phyloP scores from a whole-genome alignment of 2,888 invertebrate species.

The Drosophila tanythrix region DNA sequence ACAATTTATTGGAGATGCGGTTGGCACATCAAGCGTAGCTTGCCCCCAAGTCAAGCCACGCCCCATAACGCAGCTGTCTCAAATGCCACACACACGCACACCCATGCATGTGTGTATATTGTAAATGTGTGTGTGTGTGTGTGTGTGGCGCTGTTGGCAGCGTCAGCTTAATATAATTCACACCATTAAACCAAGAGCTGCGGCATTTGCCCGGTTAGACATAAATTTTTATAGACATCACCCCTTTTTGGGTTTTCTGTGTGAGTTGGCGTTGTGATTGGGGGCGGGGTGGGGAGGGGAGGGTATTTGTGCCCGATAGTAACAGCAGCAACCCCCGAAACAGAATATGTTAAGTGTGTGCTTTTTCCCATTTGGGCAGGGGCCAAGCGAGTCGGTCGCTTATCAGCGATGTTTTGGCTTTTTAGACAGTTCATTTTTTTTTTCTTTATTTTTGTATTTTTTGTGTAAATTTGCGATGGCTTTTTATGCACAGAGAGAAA shows the following conservation, averaged over 20 bases:
- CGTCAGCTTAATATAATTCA: slow-evolving; percentile 77
- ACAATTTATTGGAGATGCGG: slow-evolving; percentile 20
- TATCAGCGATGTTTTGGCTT: slow-evolving; percentile 70
- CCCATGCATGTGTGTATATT: neutral
- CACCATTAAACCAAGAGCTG: slow-evolving; percentile 80
- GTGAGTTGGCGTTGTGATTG: neutral
- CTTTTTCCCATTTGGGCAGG: slow-evolving; percentile 35
- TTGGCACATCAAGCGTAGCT: slow-evolving; percentile 35
- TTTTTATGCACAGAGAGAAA: slow-evolving; percentile 40
- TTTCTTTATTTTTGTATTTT: slow-evolving; percentile 11
- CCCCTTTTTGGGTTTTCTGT: slow-evolving; percentile 39
- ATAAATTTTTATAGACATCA: slow-evolving; percentile 79
- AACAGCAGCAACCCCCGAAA: slow-evolving; percentile 18
- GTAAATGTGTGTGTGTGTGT: slow-evolving; percentile 28
- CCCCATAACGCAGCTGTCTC: slow-evolving; percentile 57
- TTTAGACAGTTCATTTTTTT: slow-evolving; percentile 58
- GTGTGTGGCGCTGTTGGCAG: slow-evolving; percentile 30
- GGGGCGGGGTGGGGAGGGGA: neutral
- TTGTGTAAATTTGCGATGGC: slow-evolving; percentile 46
- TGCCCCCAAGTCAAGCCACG: slow-evolving; percentile 20
- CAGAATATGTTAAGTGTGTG: slow-evolving; percentile 73
- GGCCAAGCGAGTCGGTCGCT: slow-evolving; percentile 60
- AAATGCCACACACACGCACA: slow-evolving; percentile 22
- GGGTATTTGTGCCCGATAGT: slow-evolving; percentile 10
- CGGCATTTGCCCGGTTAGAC: slow-evolving; percentile 74